Evolutionary conservation across 1,140 invertebrate genomes (phyloP), one percentile per base, ranked within the genome.

Genomic region (Drosophila orena): DNA sequence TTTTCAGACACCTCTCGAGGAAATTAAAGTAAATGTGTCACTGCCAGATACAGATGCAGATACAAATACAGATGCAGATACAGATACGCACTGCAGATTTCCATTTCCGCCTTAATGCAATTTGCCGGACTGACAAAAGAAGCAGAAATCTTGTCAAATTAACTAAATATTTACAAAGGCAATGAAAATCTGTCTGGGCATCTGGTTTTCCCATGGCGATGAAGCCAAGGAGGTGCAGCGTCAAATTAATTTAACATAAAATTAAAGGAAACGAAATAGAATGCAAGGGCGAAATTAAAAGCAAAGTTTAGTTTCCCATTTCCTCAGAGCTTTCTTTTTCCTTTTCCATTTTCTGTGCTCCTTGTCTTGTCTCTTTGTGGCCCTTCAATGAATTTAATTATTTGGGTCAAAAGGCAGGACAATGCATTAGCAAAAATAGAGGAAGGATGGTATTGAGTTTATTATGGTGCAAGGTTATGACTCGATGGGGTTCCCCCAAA

Each of bases 231-330:
- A 52, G 35, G 40, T 70, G 71, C 53, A 78, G 69, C 53, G 55
- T 61, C 79, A 86, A 86, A 88, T 86, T 86, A 86, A 88, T 88
- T 86, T 86, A 81, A 88, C 83, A 86, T 88, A 64, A 88, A 86
- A 86, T 88, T 83, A 81, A 86, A 85, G 81, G 68, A 85, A 79
- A 84, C 74, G 79, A 61, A 81, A 46, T 17, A 24, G 43, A 56
- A 38, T 52, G 62, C 49, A 65, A 60, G 73, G 73, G 68, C 68
- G 47, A 47, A 55, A 68, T 24, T 85, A 86, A 86, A 66, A 81
- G 83, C 64, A 76, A 86, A 79, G 83, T 83, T 86, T 62, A 38
- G 12, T 24, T 30, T 35, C 6, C 27, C 40, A 43, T 35, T 14
- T 53, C 52, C 17, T 40, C 43, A 10, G 46, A 38, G 20, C 47